Conservation (phyloP, 2,113 vertebrate species). For the Anguilla japonica region DNA sequence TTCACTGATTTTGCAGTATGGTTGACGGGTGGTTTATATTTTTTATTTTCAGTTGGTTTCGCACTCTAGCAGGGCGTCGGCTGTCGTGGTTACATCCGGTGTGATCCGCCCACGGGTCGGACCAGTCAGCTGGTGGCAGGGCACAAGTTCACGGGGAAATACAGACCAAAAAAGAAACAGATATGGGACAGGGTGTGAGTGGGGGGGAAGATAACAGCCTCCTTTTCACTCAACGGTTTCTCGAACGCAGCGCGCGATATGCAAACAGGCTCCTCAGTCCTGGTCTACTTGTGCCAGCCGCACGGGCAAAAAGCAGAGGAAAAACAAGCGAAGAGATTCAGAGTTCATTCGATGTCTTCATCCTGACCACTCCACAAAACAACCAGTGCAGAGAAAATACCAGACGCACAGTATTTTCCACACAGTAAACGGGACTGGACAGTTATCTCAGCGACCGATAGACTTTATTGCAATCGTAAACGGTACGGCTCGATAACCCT, state of each 20-base stretch:
- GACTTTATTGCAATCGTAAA: background rate
- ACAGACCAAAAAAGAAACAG: background rate
- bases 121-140: background rate
- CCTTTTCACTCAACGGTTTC: background rate
- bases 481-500: background rate
- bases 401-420: background rate
- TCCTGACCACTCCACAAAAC: background rate
- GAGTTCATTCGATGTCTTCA: background rate
- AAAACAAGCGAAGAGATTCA: background rate
- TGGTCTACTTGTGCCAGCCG: background rate
- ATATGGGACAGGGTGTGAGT: background rate
- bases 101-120: background rate
- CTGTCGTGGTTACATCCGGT: too few species aligned
- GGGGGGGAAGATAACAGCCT: too few species aligned
- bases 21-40: too few species aligned
- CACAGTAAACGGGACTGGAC: background rate
- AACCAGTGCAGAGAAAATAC: background rate
- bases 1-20: too few species aligned
- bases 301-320: background rate
- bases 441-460: background rate
- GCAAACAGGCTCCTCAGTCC: background rate
- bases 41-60: too few species aligned
- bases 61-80: too few species aligned
- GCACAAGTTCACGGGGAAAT: background rate
- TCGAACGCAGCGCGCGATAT: background rate